phyloP scores from a whole-genome alignment of 2,113 vertebrate genomes.

The Australoheros scitulus region DNA sequence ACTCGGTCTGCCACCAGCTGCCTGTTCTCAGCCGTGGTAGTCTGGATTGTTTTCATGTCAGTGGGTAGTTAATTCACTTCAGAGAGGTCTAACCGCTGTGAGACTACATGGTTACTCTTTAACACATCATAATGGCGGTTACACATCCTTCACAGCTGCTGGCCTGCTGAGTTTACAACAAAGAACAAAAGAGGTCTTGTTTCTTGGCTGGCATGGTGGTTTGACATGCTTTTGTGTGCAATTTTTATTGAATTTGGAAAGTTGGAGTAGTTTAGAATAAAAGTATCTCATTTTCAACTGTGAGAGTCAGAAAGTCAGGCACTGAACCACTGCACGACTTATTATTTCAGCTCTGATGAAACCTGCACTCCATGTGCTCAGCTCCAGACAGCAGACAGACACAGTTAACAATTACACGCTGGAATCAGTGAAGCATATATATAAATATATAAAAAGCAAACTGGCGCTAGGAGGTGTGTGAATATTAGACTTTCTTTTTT shows the following conservation, averaged over 20 bases:
- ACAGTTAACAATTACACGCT: background rate
- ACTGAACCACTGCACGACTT: background rate
- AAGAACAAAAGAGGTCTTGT: conserved; percentile 4
- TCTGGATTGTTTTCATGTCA: background rate
- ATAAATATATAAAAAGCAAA: background rate
- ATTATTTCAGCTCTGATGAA: background rate
- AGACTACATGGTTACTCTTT: conserved; percentile 16
- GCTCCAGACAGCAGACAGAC: background rate
- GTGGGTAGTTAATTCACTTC: background rate
- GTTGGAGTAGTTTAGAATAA: background rate
- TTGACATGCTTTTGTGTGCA: background rate
- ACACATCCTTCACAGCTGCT: conserved; percentile 1
- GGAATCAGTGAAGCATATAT: background rate
- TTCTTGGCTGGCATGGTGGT: background rate
- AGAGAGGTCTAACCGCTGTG: conserved; percentile 5
- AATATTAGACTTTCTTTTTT: background rate
- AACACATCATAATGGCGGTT: background rate
- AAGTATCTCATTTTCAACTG: background rate
- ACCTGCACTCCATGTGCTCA: background rate
- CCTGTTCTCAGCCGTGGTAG: background rate
- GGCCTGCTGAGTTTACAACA: conserved; percentile 4
- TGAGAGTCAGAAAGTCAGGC: background rate
- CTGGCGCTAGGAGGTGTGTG: background rate
- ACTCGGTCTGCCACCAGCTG: background rate
- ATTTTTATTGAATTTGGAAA: background rate